Conservation (phyloP, 2,888 invertebrate species). For the Stegana nigrithorax region DNA sequence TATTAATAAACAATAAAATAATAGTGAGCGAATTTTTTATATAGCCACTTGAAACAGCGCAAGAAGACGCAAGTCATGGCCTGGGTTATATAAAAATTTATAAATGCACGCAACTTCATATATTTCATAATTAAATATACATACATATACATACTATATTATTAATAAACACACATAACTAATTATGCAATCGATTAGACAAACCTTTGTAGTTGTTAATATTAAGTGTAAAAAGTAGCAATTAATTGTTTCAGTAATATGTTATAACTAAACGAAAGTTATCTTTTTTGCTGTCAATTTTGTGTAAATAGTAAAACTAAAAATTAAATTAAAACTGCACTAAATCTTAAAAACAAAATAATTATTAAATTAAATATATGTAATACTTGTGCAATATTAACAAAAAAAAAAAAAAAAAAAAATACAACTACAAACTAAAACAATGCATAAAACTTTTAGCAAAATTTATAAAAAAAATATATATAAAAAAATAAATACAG, state of each 20-base stretch:
- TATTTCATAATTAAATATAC: constrained; percentile 45
- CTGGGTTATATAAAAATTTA: constrained; percentile 11
- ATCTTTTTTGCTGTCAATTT: constrained; percentile 6
- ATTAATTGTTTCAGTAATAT: background rate
- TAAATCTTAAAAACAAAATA: constrained; percentile 29
- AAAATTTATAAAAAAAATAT: constrained; percentile 33
- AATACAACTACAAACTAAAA: constrained; percentile 16
- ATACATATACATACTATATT: background rate
- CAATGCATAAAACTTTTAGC: constrained; percentile 23
- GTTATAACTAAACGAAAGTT: background rate
- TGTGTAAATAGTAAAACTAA: constrained; percentile 21
- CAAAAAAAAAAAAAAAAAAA: constrained; percentile 20
- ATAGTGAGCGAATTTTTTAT: constrained; percentile 58
- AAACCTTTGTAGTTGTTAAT: too few species aligned
- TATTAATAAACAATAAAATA: constrained; percentile 45
- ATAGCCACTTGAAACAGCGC: background rate
- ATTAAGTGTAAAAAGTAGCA: background rate
- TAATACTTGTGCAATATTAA: constrained; percentile 30
- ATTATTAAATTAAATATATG: constrained; percentile 37
- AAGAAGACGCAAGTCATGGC: background rate
- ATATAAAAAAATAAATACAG: constrained; percentile 29
- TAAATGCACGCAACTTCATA: constrained; percentile 45
- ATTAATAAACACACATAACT: background rate
- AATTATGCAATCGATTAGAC: too few species aligned
- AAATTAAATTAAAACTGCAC: too few species aligned